Evolutionary conservation across 2,888 invertebrate species (phyloP), one percentile per base, ranked within the genome.

Genomic region (Troilus luridus): DNA sequence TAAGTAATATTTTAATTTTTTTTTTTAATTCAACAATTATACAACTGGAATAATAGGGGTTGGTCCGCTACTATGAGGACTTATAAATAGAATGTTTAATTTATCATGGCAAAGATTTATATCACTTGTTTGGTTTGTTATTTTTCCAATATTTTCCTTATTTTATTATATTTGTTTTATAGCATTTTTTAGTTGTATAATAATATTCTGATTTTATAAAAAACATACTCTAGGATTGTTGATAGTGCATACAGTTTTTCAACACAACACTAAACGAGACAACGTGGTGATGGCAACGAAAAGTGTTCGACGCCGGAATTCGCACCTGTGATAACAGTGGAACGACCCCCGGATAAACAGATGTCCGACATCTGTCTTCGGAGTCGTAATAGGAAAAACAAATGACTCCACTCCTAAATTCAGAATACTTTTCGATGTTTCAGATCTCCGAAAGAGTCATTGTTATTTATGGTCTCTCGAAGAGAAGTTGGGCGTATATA

Each of bases 361-460:
- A 85, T 85, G 85, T 85, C 85, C 85, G n/a, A 58, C 85, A 85
- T 21, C 85, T 85, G 85, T 85, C 85, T 85, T 85, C n/a, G n/a
- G 58, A 14, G 56, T 41, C 21, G n/a, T 58, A 58, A 85, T 56
- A n/a, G 85, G 56, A 21, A 85, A 85, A 85, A 85, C 85, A 54
- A 58, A 85, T 85, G 85, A 85, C 85, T 56, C 85, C 85, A 81
- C 85, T 85, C 12, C 56, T n/a, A 58, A 85, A 85, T n/a, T n/a
- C 2, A 21, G 81, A n/a, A 54, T 56, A 85, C 56, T 19, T 54
- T 81, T 54, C 81, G 41, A 81, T 11, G 6, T 56, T 85, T 56
- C 27, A 9, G 0, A 56, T 56, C 85, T 10, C n/a, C 56, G n/a
- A 56, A 85, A 85, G 56, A 85, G 56, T 85, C 56, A 56, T 56